These are phyloP conservation scores for Acanthornis magna DNA, from an alignment of 2,797 vertebrate species.

Conservation along the genomic window DNA sequence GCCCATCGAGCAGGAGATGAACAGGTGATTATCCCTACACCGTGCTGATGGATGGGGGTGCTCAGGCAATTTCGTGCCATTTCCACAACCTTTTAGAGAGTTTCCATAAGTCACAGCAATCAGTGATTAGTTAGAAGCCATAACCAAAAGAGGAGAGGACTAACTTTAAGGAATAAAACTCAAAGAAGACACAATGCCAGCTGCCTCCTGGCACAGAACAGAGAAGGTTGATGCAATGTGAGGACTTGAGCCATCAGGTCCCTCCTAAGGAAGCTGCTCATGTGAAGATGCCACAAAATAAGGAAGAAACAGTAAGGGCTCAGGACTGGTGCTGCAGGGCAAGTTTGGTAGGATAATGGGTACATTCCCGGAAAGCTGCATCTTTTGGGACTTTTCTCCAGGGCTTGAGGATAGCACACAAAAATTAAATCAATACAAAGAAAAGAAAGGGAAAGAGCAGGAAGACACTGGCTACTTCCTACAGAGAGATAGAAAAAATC, in stretches of 20 bases:
- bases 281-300: neutral
- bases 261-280: neutral
- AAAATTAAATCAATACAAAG: neutral
- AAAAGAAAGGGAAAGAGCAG: neutral
- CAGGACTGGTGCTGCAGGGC: neutral
- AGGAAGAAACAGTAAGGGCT: neutral
- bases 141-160: neutral
- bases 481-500: neutral
- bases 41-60: neutral
- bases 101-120: neutral
- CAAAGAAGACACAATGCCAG: neutral
- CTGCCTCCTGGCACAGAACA: neutral
- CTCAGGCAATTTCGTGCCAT: neutral
- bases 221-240: neutral
- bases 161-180: neutral
- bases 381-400: neutral
- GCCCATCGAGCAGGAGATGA: neutral
- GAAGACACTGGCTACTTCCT: neutral
- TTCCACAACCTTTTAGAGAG: neutral
- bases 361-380: neutral
- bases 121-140: neutral
- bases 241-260: neutral
- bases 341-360: accelerated
- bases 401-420: neutral
- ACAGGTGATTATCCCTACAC: neutral